Evolutionary conservation across 2,113 vertebrate species (phyloP).

Genomic region (Austrofundulus limnaeus): DNA sequence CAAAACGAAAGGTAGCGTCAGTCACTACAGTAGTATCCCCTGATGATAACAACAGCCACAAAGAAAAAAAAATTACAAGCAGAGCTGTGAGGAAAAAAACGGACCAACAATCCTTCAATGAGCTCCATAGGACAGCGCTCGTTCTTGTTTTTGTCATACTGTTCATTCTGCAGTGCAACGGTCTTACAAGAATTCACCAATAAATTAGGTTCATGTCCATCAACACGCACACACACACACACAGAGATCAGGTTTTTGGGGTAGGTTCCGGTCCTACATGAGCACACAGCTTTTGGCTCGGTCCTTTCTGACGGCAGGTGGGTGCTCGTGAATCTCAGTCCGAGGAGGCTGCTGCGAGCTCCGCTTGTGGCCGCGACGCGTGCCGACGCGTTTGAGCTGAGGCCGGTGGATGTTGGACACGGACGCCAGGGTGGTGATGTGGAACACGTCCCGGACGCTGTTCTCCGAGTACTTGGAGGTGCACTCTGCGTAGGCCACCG

Average conservation of each 20-base stretch:
- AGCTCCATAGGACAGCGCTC: constrained; percentile 40
- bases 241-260: constrained; percentile 2
- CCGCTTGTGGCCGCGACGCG: constrained; percentile 86
- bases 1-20: constrained; percentile 31
- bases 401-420: constrained; percentile 82
- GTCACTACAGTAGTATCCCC: constrained; percentile 20
- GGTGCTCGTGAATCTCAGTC: constrained; percentile 81
- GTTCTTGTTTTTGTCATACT: constrained; percentile 34
- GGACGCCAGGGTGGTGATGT: constrained; percentile 89
- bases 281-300: constrained; percentile 93
- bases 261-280: constrained; percentile 81
- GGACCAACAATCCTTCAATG: constrained; percentile 39
- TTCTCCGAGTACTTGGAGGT: constrained; percentile 92
- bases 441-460: constrained; percentile 94
- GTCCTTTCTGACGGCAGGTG: constrained; percentile 86
- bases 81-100: constrained; percentile 43
- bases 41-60: constrained; percentile 45
- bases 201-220: constrained; percentile 58
- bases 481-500: constrained; percentile 91
- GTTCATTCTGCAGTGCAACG: constrained; percentile 64
- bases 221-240: constrained; percentile 11
- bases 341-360: constrained; percentile 85
- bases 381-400: constrained; percentile 82
- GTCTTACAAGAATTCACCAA: constrained; percentile 60
- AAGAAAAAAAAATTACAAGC: constrained; percentile 53